Base-by-base conservation (phyloP, 1,140 invertebrate species). In the Halictus rubicundus region DNA sequence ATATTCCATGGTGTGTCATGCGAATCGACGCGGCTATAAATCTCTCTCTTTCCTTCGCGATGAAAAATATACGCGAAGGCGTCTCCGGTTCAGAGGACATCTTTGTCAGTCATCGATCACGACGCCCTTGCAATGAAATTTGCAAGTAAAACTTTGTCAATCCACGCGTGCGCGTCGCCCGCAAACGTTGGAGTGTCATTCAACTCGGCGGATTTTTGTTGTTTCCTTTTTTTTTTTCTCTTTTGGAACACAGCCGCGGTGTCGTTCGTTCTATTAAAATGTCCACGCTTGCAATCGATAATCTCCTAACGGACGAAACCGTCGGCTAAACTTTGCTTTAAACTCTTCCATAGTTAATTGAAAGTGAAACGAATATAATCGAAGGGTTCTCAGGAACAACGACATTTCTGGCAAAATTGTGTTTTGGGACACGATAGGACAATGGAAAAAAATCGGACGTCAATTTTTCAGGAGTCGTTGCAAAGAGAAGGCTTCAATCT, bases 101-200 rank as follows among this genome's bases (percentile, higher is more conserved):
- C 69, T 83, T 78, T 66, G 74, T 78, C 69, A 75, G 65, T 64
- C 80, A 84, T 84, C 81, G 71, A 77, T 84, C 80, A 84, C 64
- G 42, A 49, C 52, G 39, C 27, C 69, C 54, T 76, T 76, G 68
- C 37, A 68, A 46, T 59, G 64, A 76, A 76, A 76, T 68, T 76
- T 76, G 64, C 73, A 76, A 76, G 64, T 68, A 19, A 59, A 76
- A 76, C 65, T 68, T 52, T 10, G 37, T 19, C 49, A 14, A n/a
- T 27, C 23, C 19, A n/a, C 49, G 4, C 10, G 39, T 39, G 21
- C 37, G 7, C 8, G 16, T 21, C 32, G 63, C 8, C 12, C 0
- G 7, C 7, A 57, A 7, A 12, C 21, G 54, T 7, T 2, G 2
- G 7, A 21, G 52, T 54, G 16, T n/a, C 21, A 8, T 57, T 57